Percentiles rank a stretch among this genome's conserved stretches.
Evolutionary conservation across 2,888 invertebrate species (phyloP).

Genomic region (Cactoblastis cactorum): DNA sequence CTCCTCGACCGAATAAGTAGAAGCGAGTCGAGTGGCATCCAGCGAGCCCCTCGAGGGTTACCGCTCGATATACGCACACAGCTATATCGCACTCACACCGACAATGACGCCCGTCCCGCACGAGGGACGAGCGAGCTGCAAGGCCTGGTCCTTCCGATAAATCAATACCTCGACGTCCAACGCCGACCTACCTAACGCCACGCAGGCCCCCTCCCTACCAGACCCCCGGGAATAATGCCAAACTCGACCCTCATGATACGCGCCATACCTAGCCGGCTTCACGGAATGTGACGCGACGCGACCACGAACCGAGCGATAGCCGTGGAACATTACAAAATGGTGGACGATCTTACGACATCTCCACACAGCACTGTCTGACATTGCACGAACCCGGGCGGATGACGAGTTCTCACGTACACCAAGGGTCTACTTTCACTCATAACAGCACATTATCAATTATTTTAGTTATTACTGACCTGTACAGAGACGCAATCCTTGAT

Average conservation of each 20-base stretch:
- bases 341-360: conserved; percentile 81
- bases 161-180: conserved; percentile 72
- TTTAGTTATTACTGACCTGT: conserved; percentile 78
- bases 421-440: conserved; percentile 76
- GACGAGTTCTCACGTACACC: conserved; percentile 74
- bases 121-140: conserved; percentile 63
- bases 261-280: conserved; percentile 70
- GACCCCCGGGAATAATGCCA: conserved; percentile 72
- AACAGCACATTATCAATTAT: conserved; percentile 55
- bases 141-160: conserved; percentile 74
- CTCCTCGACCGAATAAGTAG: conserved; percentile 77
- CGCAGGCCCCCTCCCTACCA: conserved; percentile 66
- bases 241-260: conserved; percentile 68
- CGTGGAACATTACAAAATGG: conserved; percentile 78
- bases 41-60: conserved; percentile 77
- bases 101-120: conserved; percentile 69
- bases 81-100: conserved; percentile 65
- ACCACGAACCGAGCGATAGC: conserved; percentile 73
- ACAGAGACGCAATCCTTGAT: conserved; percentile 83
- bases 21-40: conserved; percentile 76
- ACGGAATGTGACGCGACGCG: conserved; percentile 74
- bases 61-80: conserved; percentile 77
- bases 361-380: conserved; percentile 73
- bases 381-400: conserved; percentile 73
- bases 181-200: conserved; percentile 55